Evolutionary conservation across 2,888 invertebrate species (phyloP), one percentile per base, ranked within the genome.

Genomic region (Lycia hirtaria): DNA sequence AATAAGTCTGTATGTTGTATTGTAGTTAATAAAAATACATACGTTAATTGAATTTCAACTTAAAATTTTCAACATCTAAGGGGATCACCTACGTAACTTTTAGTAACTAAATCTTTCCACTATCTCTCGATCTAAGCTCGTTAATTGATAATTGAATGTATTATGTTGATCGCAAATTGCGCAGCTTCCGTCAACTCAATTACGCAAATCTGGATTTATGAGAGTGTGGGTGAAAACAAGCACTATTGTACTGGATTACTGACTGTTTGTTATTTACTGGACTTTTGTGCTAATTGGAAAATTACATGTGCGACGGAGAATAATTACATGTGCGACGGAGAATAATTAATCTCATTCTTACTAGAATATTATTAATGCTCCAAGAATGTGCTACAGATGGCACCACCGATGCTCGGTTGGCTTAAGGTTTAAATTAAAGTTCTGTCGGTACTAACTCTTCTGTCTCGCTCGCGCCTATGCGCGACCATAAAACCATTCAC

Each of bases 161-260:
- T 20, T 41, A 52, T 35, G 47, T 43, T 52, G 20, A 22, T 47
- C 48, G 33, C 41, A 35, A 44, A 33, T 47, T 22, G 37, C 15
- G 10, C 24, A 4, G 32, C 52, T 58, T 58, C 57, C 52, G 57
- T 48, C 57, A 58, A 37, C 19, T 37, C 32, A 32, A 53, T 58
- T 58, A 58, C 57, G 57, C 38, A 53, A 58, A 58, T 49, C 19
- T 14, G 24, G 48, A 49, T 52, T 58, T 53, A 52, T 53, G 41
- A 12, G 26, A 38, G 52, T 58, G 57, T 58, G 52, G 52, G 52
- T 30, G 57, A 48, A 28, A 48, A 48, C 32, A 10, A 28, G 41
- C 47, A 28, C 5, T 22, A 37, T 43, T 19, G 17, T 47, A 12
- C 12, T 20, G 28, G 32, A 32, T 28, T 32, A 40, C 33, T 35